Evolutionary conservation across 2,888 invertebrate genomes (phyloP), one percentile per base, ranked within the genome.

Genomic region (Oegoconia quadripuncta): DNA sequence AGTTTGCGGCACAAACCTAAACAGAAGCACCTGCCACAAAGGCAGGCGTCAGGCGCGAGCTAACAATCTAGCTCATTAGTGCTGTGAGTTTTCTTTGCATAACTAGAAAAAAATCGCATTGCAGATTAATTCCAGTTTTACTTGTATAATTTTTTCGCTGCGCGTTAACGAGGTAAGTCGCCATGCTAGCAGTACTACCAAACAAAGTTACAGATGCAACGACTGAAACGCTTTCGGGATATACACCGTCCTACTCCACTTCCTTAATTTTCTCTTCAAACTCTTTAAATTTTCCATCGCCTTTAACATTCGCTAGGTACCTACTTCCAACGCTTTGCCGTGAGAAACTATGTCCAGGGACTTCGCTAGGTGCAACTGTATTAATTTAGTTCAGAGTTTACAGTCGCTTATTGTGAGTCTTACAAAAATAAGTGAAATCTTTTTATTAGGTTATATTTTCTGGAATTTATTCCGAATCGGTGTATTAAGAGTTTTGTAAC

Each of bases 251-350:
- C 59, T n/a, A n/a, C n/a, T 55, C 50, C 49, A 57, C 55, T 60
- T 62, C 64, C 74, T 77, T 80, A 79, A 82, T 79, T 81, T 83
- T 75, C 74, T 74, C 78, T 74, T 60, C 57, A 74, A 79, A 74
- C 74, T 80, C 70, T 77, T 78, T 74, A 74, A 82, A 79, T 72
- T 75, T 76, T 73, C 59, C 70, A 73, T 67, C 67, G 67, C 70
- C 68, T 72, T 74, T 64, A 74, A 75, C 64, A 72, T 69, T 73
- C 54, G 57, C 55, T 52, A n/a, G n/a, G n/a, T n/a, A n/a, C n/a
- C n/a, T n/a, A 59, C 59, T 59, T 50, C 50, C 57, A 63, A 61
- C 55, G 59, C 56, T 71, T 64, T 64, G 55, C 56, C 41, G 49
- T 48, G 51, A 58, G 63, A 67, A 72, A 74, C 67, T 71, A 65